A percentile compares a stretch with the other conserved stretches of the same genome.
phyloP scores from a whole-genome alignment of 1,140 invertebrate species.

The Drosophila lowei region DNA sequence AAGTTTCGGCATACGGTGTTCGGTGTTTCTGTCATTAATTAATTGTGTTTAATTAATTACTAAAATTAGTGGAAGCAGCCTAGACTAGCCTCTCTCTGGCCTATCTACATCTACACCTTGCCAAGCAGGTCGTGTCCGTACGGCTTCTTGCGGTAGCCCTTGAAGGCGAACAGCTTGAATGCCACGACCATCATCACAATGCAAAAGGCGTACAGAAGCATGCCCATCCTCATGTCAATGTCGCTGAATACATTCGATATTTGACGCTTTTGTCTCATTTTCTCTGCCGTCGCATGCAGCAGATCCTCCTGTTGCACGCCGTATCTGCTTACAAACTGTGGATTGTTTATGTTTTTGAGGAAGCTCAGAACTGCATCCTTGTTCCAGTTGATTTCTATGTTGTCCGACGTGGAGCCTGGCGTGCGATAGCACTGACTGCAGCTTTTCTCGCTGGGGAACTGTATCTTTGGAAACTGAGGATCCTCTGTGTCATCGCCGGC shows the following conservation, averaged over 20 bases:
- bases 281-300: conserved; percentile 58
- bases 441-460: conserved; percentile 90
- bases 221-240: conserved; percentile 90
- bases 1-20: conserved; percentile 36
- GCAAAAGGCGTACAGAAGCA: conserved; percentile 88
- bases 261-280: conserved; percentile 79
- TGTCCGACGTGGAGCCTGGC: conserved; percentile 18
- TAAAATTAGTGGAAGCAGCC: conserved; percentile 28
- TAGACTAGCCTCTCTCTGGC: background rate
- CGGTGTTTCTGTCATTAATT: conserved; percentile 37
- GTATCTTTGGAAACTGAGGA: conserved; percentile 93
- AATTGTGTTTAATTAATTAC: too few species aligned
- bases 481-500: conserved; percentile 95
- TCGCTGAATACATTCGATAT: conserved; percentile 85
- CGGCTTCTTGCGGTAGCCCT: conserved; percentile 87
- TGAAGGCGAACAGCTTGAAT: conserved; percentile 90
- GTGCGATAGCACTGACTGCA: conserved; percentile 88
- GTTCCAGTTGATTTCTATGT: conserved; percentile 86
- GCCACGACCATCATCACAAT: conserved; percentile 88
- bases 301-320: conserved; percentile 67
- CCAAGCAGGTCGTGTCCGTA: conserved; percentile 87
- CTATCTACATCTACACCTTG: conserved; percentile 84
- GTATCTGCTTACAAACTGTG: conserved; percentile 84
- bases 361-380: conserved; percentile 89
- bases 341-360: conserved; percentile 89